Percentiles rank a stretch among this genome's conserved stretches.
Evolutionary conservation across 2,113 vertebrate genomes (phyloP).

Genomic region (Neoarius graeffei): DNA sequence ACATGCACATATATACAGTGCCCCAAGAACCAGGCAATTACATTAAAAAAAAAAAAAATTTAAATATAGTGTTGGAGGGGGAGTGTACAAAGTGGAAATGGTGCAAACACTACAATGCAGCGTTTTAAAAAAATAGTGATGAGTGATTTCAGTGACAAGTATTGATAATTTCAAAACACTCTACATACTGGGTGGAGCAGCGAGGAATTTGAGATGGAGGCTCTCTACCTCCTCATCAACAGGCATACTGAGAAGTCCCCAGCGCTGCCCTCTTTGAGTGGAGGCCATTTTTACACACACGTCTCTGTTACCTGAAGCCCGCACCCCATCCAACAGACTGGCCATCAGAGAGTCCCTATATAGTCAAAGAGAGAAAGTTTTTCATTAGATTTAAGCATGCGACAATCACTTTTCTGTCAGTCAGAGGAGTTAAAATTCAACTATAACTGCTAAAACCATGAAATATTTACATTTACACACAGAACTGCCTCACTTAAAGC

Average conservation of each 20-base stretch:
- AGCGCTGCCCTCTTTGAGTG: conserved; percentile 91
- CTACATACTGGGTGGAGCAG: conserved; percentile 90
- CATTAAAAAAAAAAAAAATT: too few relatives aligned
- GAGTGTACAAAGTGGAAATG: not conserved
- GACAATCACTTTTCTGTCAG: not conserved
- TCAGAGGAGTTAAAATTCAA: not conserved
- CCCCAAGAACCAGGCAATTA: not conserved
- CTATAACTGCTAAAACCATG: too few relatives aligned
- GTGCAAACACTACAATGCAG: not conserved
- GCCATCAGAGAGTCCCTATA: conserved; percentile 92
- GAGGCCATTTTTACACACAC: conserved; percentile 97
- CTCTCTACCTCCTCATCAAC: conserved; percentile 99
- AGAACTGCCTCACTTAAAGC: too few relatives aligned
- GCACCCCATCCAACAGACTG: conserved; percentile 93
- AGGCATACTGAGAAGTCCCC: conserved; percentile 95
- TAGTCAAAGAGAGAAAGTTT: not conserved
- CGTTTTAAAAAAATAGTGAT: not conserved
- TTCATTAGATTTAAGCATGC: too few relatives aligned
- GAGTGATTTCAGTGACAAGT: not conserved
- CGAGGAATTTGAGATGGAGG: conserved; percentile 93
- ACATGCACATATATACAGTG: not conserved
- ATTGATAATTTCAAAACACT: not conserved
- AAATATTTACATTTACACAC: too few relatives aligned
- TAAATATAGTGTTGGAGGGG: not conserved
- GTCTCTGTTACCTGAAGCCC: conserved; percentile 96